These are phyloP conservation scores for Colletes collaris DNA, from an alignment of 2,888 invertebrate genomes.

Conservation along the genomic window DNA sequence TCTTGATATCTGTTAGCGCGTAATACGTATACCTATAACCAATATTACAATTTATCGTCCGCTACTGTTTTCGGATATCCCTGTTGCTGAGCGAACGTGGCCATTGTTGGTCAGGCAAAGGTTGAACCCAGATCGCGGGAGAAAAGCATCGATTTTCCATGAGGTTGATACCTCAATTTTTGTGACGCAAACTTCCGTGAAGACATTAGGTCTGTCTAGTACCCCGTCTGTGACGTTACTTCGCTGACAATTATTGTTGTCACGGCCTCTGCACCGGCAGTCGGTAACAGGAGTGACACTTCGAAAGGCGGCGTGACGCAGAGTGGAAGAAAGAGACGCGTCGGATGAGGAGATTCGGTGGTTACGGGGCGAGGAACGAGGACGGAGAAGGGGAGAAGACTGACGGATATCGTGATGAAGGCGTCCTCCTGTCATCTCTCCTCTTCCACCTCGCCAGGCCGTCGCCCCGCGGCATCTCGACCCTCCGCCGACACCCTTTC, in stretches of 20 bases:
- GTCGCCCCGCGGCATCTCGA: conserved; percentile 57
- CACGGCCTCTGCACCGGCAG: conserved; percentile 75
- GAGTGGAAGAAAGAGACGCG: conserved; percentile 74
- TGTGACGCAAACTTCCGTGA: too few species aligned
- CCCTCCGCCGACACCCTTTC: conserved; percentile 28
- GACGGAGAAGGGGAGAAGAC: conserved; percentile 71
- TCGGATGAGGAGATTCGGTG: conserved; percentile 58
- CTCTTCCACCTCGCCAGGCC: conserved; percentile 56
- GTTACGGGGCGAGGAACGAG: conserved; percentile 53
- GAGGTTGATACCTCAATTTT: too few species aligned
- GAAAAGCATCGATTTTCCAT: too few species aligned
- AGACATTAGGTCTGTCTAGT: conserved; percentile 34
- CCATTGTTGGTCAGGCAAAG: too few species aligned
- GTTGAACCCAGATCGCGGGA: too few species aligned
- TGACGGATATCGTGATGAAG: conserved; percentile 81
- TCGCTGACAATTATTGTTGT: conserved; percentile 82
- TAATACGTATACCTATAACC: too few species aligned
- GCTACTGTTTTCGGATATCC: too few species aligned
- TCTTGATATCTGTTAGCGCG: too few species aligned
- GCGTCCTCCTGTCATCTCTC: conserved; percentile 79
- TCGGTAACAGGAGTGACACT: conserved; percentile 79
- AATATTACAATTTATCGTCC: too few species aligned
- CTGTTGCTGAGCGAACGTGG: too few species aligned
- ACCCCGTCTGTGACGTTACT: conserved; percentile 71
- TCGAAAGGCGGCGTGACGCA: conserved; percentile 79